Base-by-base conservation (phyloP, 2,888 invertebrate species). In the Tanytarsus gracilentus region DNA sequence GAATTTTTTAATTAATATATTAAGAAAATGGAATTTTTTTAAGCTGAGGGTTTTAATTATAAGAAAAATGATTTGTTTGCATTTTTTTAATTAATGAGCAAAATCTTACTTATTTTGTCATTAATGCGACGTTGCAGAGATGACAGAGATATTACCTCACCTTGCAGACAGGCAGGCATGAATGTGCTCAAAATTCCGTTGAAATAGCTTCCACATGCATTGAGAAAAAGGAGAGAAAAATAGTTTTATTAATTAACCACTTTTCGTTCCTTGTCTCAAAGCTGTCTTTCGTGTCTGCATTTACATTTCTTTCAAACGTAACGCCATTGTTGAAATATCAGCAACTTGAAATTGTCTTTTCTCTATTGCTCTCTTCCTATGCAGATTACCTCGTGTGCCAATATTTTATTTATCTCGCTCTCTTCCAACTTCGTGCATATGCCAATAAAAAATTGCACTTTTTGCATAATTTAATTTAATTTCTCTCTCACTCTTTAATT, bases 391-490 rank as follows among this genome's bases (percentile, higher is more conserved):
- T 56, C 14, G 27, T 56, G 56, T 56, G 56, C 44, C 56, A 56
- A 44, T 56, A 44, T 44, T 44, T 56, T 56, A 23, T 40, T 18
- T 39, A 30, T 39, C 25, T 44, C 16, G 16, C n/a, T 44, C 44
- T 36, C 16, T 16, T 11, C 16, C 9, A 16, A 21, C 16, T 25
- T 23, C 49, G 26, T 49, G 23, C 26, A 23, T n/a, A n/a, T 25
- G 49, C 29, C 50, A 27, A 50, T 27, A 56, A 25, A 36, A 21
- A 52, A 33, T 52, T 52, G 33, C 52, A 52, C 39, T 56, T 44
- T 56, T 56, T 56, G 56, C 56, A 56, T 56, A 56, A 56, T 56
- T 56, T 56, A 40, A 56, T 56, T 56, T 27, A 36, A 40, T 29
- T 50, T 50, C 9, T 6, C 16, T n/a, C 9, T 49, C 26, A n/a